phyloP scores from a whole-genome alignment of 2,113 vertebrate genomes.

The Dicaeum eximium region DNA sequence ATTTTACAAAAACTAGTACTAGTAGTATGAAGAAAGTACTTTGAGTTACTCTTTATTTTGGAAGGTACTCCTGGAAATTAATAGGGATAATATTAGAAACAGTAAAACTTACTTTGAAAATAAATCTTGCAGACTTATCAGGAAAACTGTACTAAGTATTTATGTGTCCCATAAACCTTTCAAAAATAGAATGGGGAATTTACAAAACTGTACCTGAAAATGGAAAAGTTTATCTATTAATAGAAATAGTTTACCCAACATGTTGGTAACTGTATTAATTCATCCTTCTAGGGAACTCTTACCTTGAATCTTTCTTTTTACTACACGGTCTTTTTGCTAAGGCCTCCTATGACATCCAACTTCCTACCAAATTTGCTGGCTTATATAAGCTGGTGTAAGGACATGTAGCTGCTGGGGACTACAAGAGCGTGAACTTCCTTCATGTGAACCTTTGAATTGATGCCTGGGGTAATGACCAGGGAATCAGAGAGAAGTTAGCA shows the following conservation, averaged over 20 bases:
- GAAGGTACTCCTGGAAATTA: not conserved
- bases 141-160: not conserved
- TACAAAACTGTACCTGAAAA: not conserved
- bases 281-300: not conserved
- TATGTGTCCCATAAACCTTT: not conserved
- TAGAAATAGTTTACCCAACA: not conserved
- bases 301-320: not conserved
- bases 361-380: not conserved
- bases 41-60: not conserved
- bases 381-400: not conserved
- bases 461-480: not conserved
- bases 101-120: not conserved
- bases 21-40: not conserved
- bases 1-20: not conserved
- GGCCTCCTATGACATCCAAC: not conserved
- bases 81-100: not conserved
- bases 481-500: not conserved
- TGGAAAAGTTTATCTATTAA: not conserved
- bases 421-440: not conserved
- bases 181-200: not conserved
- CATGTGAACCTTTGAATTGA: fast-evolving
- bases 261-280: not conserved
- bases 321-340: not conserved
- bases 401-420: not conserved
- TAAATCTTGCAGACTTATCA: not conserved